These are phyloP conservation scores for Pogonocherus hispidulus DNA, from an alignment of 2,888 invertebrate genomes.

Conservation along the genomic window DNA sequence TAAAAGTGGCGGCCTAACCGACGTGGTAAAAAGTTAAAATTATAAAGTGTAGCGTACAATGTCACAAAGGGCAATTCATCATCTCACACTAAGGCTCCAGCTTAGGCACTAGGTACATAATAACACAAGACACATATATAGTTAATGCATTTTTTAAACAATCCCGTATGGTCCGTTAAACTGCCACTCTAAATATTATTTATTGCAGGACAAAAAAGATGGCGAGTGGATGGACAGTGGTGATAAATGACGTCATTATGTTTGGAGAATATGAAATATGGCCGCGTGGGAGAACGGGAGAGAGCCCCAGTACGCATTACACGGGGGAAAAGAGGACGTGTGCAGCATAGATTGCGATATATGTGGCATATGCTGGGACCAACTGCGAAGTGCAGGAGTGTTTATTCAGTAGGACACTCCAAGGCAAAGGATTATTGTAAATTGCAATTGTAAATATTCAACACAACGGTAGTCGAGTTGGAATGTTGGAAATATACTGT, in stretches of 20 bases:
- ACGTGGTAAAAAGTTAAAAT: conserved; percentile 28
- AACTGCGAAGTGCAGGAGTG: neutral
- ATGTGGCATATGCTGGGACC: neutral
- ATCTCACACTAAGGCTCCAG: conserved; percentile 5
- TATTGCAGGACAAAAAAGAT: conserved; percentile 29
- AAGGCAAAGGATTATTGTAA: too few species aligned
- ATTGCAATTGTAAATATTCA: neutral
- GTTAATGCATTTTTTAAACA: conserved; percentile 34
- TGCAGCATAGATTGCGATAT: conserved; percentile 5
- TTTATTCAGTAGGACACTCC: neutral
- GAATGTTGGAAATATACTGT: neutral
- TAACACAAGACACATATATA: conserved; percentile 20
- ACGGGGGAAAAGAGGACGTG: conserved; percentile 17
- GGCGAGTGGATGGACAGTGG: conserved; percentile 28
- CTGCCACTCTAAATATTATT: conserved; percentile 33
- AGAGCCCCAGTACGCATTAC: neutral
- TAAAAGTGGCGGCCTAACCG: conserved; percentile 11
- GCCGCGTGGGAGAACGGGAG: conserved; percentile 21
- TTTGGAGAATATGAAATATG: conserved; percentile 31
- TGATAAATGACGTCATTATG: conserved; percentile 35
- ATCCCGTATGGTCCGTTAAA: conserved; percentile 10
- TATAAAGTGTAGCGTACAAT: conserved; percentile 28
- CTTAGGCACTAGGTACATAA: conserved; percentile 27
- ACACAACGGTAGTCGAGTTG: neutral
- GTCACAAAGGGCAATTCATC: conserved; percentile 28